Conservation (phyloP, 2,888 invertebrate species). For the Lathronympha strigana region DNA sequence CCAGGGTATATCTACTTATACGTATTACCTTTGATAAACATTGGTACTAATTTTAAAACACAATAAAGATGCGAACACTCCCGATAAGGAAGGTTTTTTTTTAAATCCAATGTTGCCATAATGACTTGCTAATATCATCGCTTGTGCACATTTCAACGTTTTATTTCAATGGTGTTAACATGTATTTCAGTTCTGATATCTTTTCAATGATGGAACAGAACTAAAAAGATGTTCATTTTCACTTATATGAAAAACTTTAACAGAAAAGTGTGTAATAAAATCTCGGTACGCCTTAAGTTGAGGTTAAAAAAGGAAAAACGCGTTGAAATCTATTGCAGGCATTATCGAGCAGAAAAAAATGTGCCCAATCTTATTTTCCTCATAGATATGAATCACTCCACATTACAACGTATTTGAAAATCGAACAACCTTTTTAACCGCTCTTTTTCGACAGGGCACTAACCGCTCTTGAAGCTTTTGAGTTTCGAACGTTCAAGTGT, state of each 20-base stretch:
- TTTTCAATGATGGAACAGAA: too few species aligned
- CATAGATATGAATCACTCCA: constrained; percentile 1
- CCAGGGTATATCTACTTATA: too few species aligned
- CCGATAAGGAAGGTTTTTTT: constrained; percentile 19
- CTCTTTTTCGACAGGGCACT: constrained; percentile 36
- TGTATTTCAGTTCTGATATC: too few species aligned
- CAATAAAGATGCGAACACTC: constrained; percentile 30
- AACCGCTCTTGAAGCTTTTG: constrained; percentile 47
- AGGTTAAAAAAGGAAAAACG: background rate
- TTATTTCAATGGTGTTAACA: background rate
- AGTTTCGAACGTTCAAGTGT: constrained; percentile 57
- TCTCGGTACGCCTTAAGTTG: too few species aligned
- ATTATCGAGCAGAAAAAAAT: background rate
- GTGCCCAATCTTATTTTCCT: background rate
- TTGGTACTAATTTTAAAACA: too few species aligned
- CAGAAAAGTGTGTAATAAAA: too few species aligned
- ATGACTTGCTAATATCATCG: constrained; percentile 16
- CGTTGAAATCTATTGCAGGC: background rate
- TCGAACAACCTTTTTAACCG: constrained; percentile 23
- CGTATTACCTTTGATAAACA: too few species aligned
- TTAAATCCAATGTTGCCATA: constrained; percentile 29
- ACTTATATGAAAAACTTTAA: too few species aligned
- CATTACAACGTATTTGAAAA: constrained; percentile 20
- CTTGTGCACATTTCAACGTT: background rate
- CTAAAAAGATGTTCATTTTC: too few species aligned